Evolutionary conservation across 2,797 vertebrate genomes (phyloP).

Genomic region (Anguilla pacifica): DNA sequence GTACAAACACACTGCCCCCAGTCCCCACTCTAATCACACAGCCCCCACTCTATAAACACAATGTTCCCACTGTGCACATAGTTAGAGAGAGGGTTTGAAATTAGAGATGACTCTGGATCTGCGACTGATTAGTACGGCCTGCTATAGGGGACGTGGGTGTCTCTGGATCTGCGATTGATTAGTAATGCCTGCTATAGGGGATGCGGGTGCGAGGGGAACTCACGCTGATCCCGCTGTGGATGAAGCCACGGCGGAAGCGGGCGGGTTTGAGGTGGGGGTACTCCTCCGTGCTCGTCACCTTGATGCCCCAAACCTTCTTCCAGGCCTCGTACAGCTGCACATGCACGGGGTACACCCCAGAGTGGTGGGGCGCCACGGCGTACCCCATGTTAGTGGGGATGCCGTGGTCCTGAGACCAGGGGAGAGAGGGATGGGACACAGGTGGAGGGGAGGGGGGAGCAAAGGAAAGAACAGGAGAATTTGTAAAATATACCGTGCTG

Average conservation of each 20-base stretch:
- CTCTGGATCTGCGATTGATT: neutral
- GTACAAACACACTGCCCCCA: no score
- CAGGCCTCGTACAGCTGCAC: constrained; percentile 80
- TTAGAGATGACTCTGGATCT: no score
- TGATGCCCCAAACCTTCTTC: constrained; percentile 81
- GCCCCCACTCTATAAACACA: no score
- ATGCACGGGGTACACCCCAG: constrained; percentile 78
- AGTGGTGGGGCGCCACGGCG: constrained; percentile 80
- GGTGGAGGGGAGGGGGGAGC: neutral
- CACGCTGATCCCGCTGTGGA: constrained; percentile 81
- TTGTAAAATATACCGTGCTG: no score
- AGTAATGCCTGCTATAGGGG: neutral
- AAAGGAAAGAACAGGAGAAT: neutral
- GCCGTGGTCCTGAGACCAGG: constrained; percentile 71
- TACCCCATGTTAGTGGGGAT: constrained; percentile 84
- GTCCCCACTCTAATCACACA: no score
- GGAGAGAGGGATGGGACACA: neutral
- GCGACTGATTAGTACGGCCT: no score
- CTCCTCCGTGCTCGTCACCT: constrained; percentile 81
- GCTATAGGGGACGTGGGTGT: neutral
- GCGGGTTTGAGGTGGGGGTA: constrained; percentile 82
- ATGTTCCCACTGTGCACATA: no score
- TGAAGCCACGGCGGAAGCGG: constrained; percentile 78
- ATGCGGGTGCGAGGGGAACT: constrained; percentile 20
- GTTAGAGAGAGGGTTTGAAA: no score